These are phyloP conservation scores for Neoseiulus cucumeris DNA, from an alignment of 1,140 invertebrate genomes.

Conservation along the genomic window DNA sequence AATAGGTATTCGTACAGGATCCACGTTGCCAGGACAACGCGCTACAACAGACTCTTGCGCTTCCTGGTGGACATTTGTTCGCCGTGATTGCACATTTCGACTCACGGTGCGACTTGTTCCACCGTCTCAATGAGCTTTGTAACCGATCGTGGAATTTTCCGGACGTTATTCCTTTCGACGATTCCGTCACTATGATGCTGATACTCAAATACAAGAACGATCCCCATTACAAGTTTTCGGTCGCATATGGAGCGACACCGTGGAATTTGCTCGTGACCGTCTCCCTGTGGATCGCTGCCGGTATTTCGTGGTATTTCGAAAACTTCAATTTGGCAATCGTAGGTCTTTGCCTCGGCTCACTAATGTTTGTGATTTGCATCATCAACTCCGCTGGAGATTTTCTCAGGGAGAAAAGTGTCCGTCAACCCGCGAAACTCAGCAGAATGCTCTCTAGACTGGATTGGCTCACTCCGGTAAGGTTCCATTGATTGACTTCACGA, in stretches of 20 bases:
- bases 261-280: constrained; percentile 2
- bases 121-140: neutral
- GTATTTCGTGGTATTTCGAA: neutral
- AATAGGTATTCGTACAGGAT: no score
- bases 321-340: neutral
- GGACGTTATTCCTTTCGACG: neutral
- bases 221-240: constrained; percentile 1
- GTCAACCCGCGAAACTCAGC: neutral
- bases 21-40: no score
- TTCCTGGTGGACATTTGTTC: no score
- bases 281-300: neutral
- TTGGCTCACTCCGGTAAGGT: neutral
- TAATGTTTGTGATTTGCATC: neutral
- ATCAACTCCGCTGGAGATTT: neutral
- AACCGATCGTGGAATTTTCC: neutral
- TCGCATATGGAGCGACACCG: neutral
- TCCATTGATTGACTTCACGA: no score
- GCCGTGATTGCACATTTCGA: no score
- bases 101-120: neutral
- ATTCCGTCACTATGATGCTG: neutral
- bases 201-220: constrained; percentile 7
- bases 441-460: neutral
- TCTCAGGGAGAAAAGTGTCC: neutral
- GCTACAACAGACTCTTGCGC: no score
- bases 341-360: neutral